A percentile compares a stretch with the other conserved stretches of the same genome.
Conservation (phyloP, 2,797 vertebrate genomes). For the Telmatherina bonti region DNA sequence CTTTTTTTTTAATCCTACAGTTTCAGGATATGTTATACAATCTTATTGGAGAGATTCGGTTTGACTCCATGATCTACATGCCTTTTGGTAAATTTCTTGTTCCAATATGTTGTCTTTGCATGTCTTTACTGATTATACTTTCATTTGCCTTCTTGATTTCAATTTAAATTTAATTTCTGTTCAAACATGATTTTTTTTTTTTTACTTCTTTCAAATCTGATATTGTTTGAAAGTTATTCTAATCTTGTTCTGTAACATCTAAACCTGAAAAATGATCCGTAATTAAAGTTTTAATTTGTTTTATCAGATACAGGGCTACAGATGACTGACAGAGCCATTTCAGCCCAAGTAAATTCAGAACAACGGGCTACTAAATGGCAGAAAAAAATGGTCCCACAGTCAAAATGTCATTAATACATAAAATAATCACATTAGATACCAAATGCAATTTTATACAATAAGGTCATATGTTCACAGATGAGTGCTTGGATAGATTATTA, state of each 20-base stretch:
- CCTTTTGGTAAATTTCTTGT: no score
- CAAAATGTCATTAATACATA: conserved; percentile 4
- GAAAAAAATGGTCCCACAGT: not conserved
- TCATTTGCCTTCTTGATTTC: no score
- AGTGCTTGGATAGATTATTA: conserved; percentile 14
- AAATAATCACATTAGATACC: conserved; percentile 4
- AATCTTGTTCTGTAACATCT: not conserved
- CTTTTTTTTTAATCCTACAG: no score
- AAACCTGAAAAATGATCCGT: not conserved
- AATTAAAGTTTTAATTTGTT: not conserved
- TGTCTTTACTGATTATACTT: no score
- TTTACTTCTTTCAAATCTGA: no score
- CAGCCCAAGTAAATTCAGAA: not conserved
- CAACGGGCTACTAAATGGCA: not conserved
- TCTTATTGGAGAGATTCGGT: no score
- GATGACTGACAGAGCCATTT: not conserved
- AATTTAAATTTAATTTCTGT: no score
- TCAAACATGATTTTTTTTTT: no score
- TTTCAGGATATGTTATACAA: no score
- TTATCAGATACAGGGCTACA: not conserved
- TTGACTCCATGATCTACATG: no score
- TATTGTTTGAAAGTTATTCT: no score
- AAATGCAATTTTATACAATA: conserved; percentile 4
- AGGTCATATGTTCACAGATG: conserved; percentile 14
- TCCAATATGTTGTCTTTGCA: no score